These are phyloP conservation scores for Ecliptopera silaceata DNA, from an alignment of 2,888 invertebrate genomes.

Conservation along the genomic window DNA sequence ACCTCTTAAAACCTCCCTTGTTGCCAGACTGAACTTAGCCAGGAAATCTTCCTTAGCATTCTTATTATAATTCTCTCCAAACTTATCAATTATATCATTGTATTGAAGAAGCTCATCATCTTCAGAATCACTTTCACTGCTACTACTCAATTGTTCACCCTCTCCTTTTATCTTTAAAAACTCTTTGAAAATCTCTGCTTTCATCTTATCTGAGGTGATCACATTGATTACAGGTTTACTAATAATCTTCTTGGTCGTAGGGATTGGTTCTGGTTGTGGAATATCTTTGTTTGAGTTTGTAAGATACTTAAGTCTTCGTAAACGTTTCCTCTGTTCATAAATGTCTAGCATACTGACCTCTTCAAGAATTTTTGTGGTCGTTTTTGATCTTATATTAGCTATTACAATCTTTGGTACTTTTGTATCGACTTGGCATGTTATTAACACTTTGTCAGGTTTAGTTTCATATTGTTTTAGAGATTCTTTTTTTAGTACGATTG, in stretches of 20 bases:
- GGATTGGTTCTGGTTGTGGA: slow-evolving; percentile 48
- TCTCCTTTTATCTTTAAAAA: slow-evolving; percentile 55
- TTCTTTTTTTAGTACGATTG: slow-evolving; percentile 50
- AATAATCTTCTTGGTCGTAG: slow-evolving; percentile 36
- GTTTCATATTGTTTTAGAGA: slow-evolving; percentile 52
- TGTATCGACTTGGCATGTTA: slow-evolving; percentile 69
- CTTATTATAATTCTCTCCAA: slow-evolving; percentile 66
- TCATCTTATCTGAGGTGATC: slow-evolving; percentile 71
- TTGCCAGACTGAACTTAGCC: slow-evolving; percentile 84
- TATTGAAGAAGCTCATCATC: slow-evolving; percentile 77
- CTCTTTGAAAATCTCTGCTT: slow-evolving; percentile 68
- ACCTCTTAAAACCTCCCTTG: slow-evolving; percentile 85
- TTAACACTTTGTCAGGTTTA: slow-evolving; percentile 65
- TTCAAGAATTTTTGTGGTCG: slow-evolving; percentile 50
- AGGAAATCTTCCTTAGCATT: slow-evolving; percentile 83
- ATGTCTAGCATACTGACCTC: slow-evolving; percentile 77
- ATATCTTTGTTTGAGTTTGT: slow-evolving; percentile 54
- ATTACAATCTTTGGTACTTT: slow-evolving; percentile 70
- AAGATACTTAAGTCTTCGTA: slow-evolving; percentile 70
- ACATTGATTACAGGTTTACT: slow-evolving; percentile 45
- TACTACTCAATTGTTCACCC: slow-evolving; percentile 66
- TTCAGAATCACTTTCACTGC: slow-evolving; percentile 77
- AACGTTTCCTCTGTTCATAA: slow-evolving; percentile 78
- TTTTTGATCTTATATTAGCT: slow-evolving; percentile 62
- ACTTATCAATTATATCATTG: slow-evolving; percentile 78